Base-by-base conservation (phyloP, 2,888 invertebrate genomes). In the Odontocolon sp. region DNA sequence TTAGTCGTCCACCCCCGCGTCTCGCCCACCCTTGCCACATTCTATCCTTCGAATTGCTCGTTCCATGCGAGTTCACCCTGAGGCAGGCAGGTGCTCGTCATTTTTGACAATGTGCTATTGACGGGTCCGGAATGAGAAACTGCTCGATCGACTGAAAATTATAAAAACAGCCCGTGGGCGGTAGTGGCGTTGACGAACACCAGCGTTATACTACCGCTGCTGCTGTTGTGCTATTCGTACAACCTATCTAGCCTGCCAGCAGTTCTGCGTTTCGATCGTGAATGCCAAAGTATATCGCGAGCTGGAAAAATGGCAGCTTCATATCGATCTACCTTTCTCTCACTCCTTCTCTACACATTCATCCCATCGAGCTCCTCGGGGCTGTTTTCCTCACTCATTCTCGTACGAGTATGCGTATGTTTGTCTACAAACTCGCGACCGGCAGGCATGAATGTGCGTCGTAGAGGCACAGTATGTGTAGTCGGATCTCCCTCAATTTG, bases 41-140 rank as follows among this genome's bases (percentile, higher is more conserved):
- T 66, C 42, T 59, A 47, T 73, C 73, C 57, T 56, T 73, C 70
- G 69, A 70, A 78, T 67, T 74, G 74, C 74, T 70, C 66, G 70
- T 67, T 78, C 71, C 69, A 64, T 45, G 57, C 66, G 56, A 54
- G 72, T 77, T 67, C 63, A 57, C 72, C 66, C 70, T 70, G 64
- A 69, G 74, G 69, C 73, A 76, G 77, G 77, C 77, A 79, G 79
- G 73, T 77, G 73, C 73, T 79, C 79, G 77, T 79, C 79, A 79
- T 63, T 68, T 54, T 70, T 77, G 79, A 79, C 79, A 77, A 74
- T 73, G 63, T 79, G 79, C 67, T 77, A 79, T 77, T 77, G 79
- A 79, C 79, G 77, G 79, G 38, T 79, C 54, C 77, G 79, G 57
- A 79, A 79, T 79, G 79, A 77, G 74, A 74, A 79, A 79, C 70